Evolutionary conservation across 1,140 invertebrate genomes (phyloP), one percentile per base, ranked within the genome.

Genomic region (Drosophila athabasca): DNA sequence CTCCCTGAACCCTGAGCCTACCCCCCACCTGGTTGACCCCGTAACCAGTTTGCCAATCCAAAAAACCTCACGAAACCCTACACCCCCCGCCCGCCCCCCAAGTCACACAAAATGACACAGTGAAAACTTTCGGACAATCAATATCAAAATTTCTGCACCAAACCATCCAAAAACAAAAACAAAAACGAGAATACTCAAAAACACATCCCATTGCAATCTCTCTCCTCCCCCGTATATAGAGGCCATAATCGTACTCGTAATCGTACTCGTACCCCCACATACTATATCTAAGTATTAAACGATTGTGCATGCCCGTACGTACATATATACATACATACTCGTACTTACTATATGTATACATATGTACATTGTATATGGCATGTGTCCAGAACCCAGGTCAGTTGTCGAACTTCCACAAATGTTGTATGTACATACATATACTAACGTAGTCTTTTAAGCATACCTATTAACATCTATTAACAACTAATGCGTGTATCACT

Each of bases 71-170:
- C 11, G 57, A 69, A 19, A 48, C 26, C 44, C 4, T 2, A 17
- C 50, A 17, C 31, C 5, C 31, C 50, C 51, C 31, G 3, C 5
- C 31, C 50, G 15, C 31, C 5, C 31, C 50, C 51, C 31, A 17
- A 17, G 51, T 65, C 17, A 39, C 41, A 50, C 31, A 50, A 52
- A 50, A 52, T 31, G 26, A 84, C 67, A 84, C 80, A 46, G 59
- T 65, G 60, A 68, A 62, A 77, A 85, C 82, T 85, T 85, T 85
- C 82, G 82, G 82, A 85, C 82, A 85, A 85, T 85, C 82, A 85
- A 65, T 75, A 87, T 82, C 82, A 87, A 85, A 85, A 85, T 87
- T 87, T 87, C 19, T 75, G 82, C 82, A 88, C 82, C 17, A 19
- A 67, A 52, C 59, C 78, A 85, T 82, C 69, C 60, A 76, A 57